Base-by-base conservation (phyloP, 1,140 invertebrate genomes). In the Papilio aristodemus region DNA sequence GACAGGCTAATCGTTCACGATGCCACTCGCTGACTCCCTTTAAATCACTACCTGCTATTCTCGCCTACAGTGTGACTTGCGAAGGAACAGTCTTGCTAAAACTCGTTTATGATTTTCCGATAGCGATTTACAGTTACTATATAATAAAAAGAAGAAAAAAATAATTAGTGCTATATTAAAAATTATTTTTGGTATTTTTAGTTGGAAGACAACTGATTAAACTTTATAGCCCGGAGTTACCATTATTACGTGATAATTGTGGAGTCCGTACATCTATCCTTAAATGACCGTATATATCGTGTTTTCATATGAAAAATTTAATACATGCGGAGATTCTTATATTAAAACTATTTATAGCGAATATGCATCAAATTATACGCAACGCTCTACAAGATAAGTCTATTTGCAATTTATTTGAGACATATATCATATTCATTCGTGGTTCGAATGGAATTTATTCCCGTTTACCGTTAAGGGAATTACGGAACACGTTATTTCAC, bases 31-130 rank as follows among this genome's bases (percentile, higher is more conserved):
- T n/a, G 19, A 39, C 36, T 62, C 59, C n/a, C 27, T 62, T 62
- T 62, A 62, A 62, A 62, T 62, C 59, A 62, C 36, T 62, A 62
- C 27, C 59, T 39, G 36, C 59, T 59, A 59, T 37, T 59, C 59
- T 37, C 59, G 36, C 32, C 9, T 62, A 62, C 59, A 62, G 14
- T 62, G 59, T 11, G n/a, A 62, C n/a, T 59, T 14, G 57, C n/a
- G 54, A 11, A 57, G 54, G 54, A 13, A 39, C 11, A 13, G 10
- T 13, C 10, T 43, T 14, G 46, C 19, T 50, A 50, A 50, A 54
- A 9, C 46, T 54, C 22, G 19, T 54, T 54, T 54, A 54, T 54
- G 46, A 54, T 46, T 46, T n/a, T 46, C 17, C 17, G 8, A 46
- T 46, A 10, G n/a, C 41, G 4, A 10, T 9, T 22, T 46, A 46